A percentile compares a stretch with the other conserved stretches of the same genome.
phyloP scores from a whole-genome alignment of 2,797 vertebrate species.

The Cirrhinus mrigala region DNA sequence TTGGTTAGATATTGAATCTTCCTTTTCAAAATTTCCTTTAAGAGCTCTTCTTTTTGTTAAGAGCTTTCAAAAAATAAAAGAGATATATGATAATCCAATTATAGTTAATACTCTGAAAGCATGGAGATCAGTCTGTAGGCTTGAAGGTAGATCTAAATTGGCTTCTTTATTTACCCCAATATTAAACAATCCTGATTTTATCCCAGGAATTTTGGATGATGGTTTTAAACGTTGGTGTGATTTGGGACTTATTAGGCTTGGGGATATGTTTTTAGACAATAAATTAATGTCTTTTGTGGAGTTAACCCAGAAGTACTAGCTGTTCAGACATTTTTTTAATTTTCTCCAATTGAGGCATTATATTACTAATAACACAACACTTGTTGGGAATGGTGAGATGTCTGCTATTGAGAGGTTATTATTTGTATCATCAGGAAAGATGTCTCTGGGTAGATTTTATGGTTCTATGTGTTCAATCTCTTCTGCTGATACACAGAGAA shows the following conservation, averaged over 20 bases:
- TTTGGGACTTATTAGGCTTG: not conserved
- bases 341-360: not conserved
- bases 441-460: not conserved
- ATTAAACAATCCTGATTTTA: no score
- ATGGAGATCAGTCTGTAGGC: not conserved
- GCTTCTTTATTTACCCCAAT: no score
- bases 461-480: not conserved
- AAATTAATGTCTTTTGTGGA: not conserved
- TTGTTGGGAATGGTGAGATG: not conserved
- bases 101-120: conserved; percentile 1
- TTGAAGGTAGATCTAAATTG: no score
- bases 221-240: not conserved
- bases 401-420: not conserved
- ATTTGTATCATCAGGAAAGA: not conserved
- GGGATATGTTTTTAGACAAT: not conserved
- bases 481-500: not conserved
- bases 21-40: not conserved
- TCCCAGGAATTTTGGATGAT: no score
- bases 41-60: not conserved
- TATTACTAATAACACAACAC: not conserved
- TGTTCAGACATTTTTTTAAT: not conserved
- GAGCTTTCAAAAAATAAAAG: conserved; percentile 2
- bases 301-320: no score
- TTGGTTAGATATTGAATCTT: not conserved
- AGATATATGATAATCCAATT: not conserved